Percentiles rank a stretch among this genome's conserved stretches.
These are phyloP conservation scores for Ramphastos sulfuratus DNA, from an alignment of 2,113 vertebrate genomes.

Conservation along the genomic window DNA sequence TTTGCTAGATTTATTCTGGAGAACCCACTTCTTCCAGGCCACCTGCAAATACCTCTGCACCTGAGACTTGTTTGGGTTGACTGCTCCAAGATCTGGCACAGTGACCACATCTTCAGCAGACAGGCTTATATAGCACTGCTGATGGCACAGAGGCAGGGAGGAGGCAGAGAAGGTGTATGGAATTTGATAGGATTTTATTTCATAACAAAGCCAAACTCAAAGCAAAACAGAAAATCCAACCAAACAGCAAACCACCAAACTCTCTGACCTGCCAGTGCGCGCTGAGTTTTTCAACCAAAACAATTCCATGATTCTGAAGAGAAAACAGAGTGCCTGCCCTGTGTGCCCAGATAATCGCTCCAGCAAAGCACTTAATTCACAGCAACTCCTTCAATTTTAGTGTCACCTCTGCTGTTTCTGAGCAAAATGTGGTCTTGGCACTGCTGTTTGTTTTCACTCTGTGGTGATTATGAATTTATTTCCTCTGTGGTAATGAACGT, in stretches of 20 bases:
- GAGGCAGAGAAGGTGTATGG: not conserved
- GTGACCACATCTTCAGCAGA: not conserved
- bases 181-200: not conserved
- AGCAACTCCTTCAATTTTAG: not conserved
- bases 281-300: not conserved
- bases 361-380: not conserved
- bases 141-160: not conserved
- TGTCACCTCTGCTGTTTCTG: not conserved
- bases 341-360: not conserved
- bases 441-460: not conserved
- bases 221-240: not conserved
- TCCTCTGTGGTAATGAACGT: not conserved
- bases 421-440: not conserved
- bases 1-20: not conserved
- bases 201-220: not conserved
- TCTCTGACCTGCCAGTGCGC: not conserved
- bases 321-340: not conserved
- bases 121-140: not conserved
- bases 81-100: not conserved
- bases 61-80: rapidly evolving
- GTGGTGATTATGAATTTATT: not conserved
- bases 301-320: not conserved
- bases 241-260: not conserved
- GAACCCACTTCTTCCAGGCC: not conserved
- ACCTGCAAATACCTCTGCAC: not conserved